These are phyloP conservation scores for Ictalurus punctatus DNA, from an alignment of 2,113 vertebrate genomes.

Conservation along the genomic window DNA sequence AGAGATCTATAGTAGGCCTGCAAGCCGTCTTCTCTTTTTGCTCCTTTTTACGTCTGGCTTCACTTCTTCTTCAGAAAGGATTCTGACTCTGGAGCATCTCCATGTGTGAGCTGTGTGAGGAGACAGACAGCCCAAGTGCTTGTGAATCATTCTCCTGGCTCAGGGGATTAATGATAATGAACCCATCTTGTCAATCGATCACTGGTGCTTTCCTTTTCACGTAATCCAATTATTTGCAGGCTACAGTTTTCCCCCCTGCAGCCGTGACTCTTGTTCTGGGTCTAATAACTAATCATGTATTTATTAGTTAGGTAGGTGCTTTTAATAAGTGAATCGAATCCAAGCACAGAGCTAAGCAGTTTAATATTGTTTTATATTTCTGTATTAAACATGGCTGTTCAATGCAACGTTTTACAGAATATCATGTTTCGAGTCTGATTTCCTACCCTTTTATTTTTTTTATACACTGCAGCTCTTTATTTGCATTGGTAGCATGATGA, in stretches of 20 bases:
- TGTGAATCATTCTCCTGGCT: slow-evolving; percentile 28
- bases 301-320: not conserved
- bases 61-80: not conserved
- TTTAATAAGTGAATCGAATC: not conserved
- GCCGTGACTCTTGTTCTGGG: not conserved
- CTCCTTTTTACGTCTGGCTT: not conserved
- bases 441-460: not conserved
- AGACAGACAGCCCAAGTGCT: slow-evolving; percentile 6
- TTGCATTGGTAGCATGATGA: not conserved
- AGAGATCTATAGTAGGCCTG: slow-evolving; percentile 16
- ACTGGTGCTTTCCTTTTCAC: slow-evolving; percentile 17
- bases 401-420: not conserved
- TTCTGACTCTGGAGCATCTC: not conserved
- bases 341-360: not conserved
- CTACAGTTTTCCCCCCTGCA: not conserved
- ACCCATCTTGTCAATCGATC: slow-evolving; percentile 28
- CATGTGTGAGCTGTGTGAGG: not conserved
- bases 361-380: not conserved
- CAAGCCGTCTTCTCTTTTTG: slow-evolving; percentile 7
- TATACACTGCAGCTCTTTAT: not conserved
- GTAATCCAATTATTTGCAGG: slow-evolving; percentile 18
- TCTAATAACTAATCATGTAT: not conserved
- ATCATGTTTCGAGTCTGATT: not conserved
- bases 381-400: not conserved
- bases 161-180: slow-evolving; percentile 44